Evolutionary conservation across 1,140 invertebrate genomes (phyloP).

Genomic region (Dryas iulia): DNA sequence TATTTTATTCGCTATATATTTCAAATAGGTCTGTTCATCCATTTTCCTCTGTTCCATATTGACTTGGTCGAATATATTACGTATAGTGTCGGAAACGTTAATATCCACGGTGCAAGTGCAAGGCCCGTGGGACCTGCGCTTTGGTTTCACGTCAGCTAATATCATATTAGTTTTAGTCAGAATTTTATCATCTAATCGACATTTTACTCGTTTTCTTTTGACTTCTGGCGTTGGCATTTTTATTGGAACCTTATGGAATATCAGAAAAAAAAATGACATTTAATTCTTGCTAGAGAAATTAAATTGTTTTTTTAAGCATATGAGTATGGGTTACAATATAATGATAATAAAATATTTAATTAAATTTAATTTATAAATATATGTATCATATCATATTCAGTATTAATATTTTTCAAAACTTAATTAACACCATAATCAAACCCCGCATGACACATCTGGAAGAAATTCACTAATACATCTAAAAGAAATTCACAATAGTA

Average conservation of each 20-base stretch:
- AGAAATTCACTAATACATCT: no score
- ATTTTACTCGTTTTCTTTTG: constrained; percentile 42
- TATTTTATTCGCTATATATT: constrained; percentile 67
- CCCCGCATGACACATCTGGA: no score
- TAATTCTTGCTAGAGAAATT: no score
- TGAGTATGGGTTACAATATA: no score
- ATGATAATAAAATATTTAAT: no score
- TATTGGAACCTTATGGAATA: constrained; percentile 43
- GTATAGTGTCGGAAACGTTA: constrained; percentile 66
- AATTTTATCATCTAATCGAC: constrained; percentile 43
- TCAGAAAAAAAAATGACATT: no score
- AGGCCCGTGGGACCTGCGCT: constrained; percentile 45
- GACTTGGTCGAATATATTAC: constrained; percentile 72
- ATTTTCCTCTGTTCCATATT: constrained; percentile 61
- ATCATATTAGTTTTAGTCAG: constrained; percentile 65
- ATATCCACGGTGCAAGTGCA: constrained; percentile 67
- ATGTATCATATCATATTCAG: no score
- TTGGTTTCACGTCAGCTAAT: constrained; percentile 63
- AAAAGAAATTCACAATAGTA: no score
- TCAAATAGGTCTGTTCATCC: constrained; percentile 63
- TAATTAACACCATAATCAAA: no score
- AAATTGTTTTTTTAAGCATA: no score
- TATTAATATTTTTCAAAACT: no score
- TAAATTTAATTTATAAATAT: no score
- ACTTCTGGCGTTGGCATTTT: constrained; percentile 42